Conservation (phyloP, 2,797 vertebrate species). For the Amblyopsis hoosieri region DNA sequence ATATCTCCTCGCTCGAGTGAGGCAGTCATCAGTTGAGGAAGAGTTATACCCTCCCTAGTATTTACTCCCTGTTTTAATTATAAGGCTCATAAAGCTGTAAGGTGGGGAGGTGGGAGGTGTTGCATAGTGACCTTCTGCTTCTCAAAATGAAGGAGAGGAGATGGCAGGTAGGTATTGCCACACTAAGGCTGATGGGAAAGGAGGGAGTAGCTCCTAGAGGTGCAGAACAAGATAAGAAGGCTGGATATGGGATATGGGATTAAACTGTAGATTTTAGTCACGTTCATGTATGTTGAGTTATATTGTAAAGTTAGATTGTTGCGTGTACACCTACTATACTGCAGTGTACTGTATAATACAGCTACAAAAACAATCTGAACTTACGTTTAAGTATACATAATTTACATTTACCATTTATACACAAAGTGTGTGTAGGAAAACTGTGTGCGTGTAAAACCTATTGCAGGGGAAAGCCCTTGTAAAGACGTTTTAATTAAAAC, state of each 20-base stretch:
- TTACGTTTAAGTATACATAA: too few relatives aligned
- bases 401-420: too few relatives aligned
- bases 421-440: constrained; percentile 5
- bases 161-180: constrained; percentile 51
- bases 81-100: constrained; percentile 82
- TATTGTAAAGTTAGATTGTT: too few relatives aligned
- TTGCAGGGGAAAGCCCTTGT: constrained; percentile 41
- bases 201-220: not conserved
- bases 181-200: constrained; percentile 18
- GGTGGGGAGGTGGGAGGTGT: constrained; percentile 42
- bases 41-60: constrained; percentile 79
- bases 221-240: not conserved
- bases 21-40: constrained; percentile 72
- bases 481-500: constrained; percentile 75
- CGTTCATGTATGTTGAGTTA: too few relatives aligned
- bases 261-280: too few relatives aligned
- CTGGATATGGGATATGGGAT: not conserved
- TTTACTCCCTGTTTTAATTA: constrained; percentile 85
- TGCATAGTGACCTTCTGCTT: constrained; percentile 75
- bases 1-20: constrained; percentile 70
- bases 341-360: too few relatives aligned
- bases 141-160: constrained; percentile 77
- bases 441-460: constrained; percentile 27
- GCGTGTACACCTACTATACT: too few relatives aligned
- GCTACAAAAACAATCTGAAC: too few relatives aligned